Percentiles rank a stretch among this genome's conserved stretches.
Conservation (phyloP, 2,888 invertebrate genomes). For the Alcis repandata region DNA sequence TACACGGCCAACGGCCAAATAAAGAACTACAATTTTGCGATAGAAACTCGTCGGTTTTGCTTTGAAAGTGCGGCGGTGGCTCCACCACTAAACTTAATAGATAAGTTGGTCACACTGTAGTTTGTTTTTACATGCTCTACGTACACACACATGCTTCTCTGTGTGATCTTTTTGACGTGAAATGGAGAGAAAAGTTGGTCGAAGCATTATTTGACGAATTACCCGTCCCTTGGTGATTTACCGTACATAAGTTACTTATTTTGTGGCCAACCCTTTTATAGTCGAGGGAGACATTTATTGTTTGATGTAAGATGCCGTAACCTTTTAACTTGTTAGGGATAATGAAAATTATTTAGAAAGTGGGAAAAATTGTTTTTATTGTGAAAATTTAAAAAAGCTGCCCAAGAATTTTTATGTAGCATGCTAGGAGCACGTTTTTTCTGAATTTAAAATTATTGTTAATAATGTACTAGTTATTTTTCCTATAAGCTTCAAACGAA, state of each 20-base stretch:
- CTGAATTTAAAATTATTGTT: not conserved
- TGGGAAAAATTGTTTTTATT: not conserved
- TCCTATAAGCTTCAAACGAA: no score
- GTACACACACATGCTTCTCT: conserved; percentile 28
- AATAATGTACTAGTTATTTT: not conserved
- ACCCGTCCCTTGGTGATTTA: conserved; percentile 19
- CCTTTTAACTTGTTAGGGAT: conserved; percentile 7
- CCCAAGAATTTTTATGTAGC: not conserved
- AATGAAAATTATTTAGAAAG: conserved; percentile 1
- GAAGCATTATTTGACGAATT: conserved; percentile 31
- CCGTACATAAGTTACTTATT: conserved; percentile 24
- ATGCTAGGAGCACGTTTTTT: not conserved
- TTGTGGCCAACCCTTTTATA: conserved; percentile 16
- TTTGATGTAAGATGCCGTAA: conserved; percentile 17
- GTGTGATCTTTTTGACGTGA: conserved; percentile 37
- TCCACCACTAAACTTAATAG: not conserved
- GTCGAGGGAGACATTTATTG: conserved; percentile 15
- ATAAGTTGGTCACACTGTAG: not conserved
- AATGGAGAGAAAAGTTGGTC: conserved; percentile 32
- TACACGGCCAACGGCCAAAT: not conserved
- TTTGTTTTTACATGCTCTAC: conserved; percentile 2
- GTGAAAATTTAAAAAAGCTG: not conserved
- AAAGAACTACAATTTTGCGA: not conserved
- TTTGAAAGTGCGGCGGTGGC: not conserved
- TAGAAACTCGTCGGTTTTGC: no score